Evolutionary conservation across 2,797 vertebrate genomes (phyloP).

Genomic region (Cheirogaleus major): DNA sequence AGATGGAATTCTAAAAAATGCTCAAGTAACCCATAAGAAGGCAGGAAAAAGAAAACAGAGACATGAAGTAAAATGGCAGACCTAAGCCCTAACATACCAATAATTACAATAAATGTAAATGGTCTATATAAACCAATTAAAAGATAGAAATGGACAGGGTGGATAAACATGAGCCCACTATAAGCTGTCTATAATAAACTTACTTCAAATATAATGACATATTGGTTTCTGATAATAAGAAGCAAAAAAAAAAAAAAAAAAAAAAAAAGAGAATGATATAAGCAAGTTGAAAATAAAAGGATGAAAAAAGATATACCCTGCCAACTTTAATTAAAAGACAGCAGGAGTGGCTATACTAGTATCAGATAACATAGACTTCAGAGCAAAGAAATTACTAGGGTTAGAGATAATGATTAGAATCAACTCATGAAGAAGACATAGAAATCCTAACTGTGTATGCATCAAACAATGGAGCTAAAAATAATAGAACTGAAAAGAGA

Average conservation of each 20-base stretch:
- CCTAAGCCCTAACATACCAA: neutral
- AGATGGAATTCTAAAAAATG: neutral
- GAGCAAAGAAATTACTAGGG: neutral
- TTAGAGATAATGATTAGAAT: neutral
- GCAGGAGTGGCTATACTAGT: neutral
- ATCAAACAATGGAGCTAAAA: neutral
- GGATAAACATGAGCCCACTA: neutral
- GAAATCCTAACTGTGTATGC: neutral
- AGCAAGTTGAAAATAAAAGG: neutral
- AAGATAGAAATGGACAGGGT: neutral
- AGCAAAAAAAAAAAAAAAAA: neutral
- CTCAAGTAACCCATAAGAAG: neutral
- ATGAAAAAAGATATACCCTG: neutral
- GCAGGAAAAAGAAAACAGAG: neutral
- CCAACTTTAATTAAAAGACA: neutral
- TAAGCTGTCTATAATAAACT: neutral
- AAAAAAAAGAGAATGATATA: neutral
- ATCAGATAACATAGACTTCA: neutral
- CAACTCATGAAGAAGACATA: neutral
- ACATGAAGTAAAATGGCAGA: neutral
- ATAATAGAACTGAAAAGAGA: neutral
- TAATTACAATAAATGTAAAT: neutral
- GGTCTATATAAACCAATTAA: neutral
- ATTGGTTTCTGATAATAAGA: neutral
- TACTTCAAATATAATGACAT: neutral